Percentiles rank a stretch among this genome's conserved stretches.
Evolutionary conservation across 2,797 vertebrate genomes (phyloP).

Genomic region (Phalanger gymnotis): DNA sequence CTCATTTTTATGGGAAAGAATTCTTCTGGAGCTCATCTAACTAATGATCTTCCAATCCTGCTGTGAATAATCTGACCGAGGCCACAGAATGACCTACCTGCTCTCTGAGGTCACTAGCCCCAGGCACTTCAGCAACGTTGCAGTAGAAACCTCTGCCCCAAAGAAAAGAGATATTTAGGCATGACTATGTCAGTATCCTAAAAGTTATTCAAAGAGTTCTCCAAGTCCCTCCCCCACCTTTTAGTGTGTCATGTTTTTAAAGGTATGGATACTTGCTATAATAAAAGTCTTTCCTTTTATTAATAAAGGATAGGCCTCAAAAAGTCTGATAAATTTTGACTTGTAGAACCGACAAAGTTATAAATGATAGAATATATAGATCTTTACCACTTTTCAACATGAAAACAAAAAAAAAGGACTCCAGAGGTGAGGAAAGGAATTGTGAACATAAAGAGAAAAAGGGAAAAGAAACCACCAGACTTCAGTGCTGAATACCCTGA

Average conservation of each 20-base stretch:
- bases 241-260: constrained; percentile 15
- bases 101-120: constrained; percentile 5
- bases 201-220: constrained; percentile 5
- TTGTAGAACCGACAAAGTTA: constrained; percentile 30
- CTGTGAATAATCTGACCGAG: constrained; percentile 13
- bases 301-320: constrained; percentile 22
- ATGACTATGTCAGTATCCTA: neutral
- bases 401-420: neutral
- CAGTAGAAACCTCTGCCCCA: neutral
- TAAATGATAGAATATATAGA: constrained; percentile 44
- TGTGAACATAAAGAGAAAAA: neutral
- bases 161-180: constrained; percentile 12
- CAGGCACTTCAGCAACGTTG: neutral
- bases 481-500: constrained; percentile 5
- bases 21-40: constrained; percentile 37
- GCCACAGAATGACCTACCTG: neutral
- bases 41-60: constrained; percentile 33
- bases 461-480: constrained; percentile 1
- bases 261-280: constrained; percentile 23
- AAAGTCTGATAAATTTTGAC: constrained; percentile 39
- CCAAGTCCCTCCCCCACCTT: neutral
- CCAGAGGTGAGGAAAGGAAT: neutral
- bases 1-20: constrained; percentile 4
- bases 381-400: constrained; percentile 3
- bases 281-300: constrained; percentile 29